A percentile compares a stretch with the other conserved stretches of the same genome.
These are phyloP conservation scores for Capricornis sumatraensis DNA, from an alignment of 2,113 vertebrate species.

Conservation along the genomic window DNA sequence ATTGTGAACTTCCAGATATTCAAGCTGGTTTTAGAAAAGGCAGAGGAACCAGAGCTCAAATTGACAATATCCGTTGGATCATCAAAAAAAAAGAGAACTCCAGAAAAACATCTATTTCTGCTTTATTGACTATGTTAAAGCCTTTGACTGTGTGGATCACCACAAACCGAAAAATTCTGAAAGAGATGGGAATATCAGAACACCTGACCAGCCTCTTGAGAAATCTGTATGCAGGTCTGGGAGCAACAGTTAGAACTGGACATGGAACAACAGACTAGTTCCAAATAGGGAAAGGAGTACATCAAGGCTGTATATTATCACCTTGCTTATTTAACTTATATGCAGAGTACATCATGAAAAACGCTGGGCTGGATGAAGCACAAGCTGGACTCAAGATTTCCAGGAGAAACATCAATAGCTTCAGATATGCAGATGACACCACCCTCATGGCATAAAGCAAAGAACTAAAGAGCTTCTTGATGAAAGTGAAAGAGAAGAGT, in stretches of 20 bases:
- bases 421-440: background rate
- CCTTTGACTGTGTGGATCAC: background rate
- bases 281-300: background rate
- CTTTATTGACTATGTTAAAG: background rate
- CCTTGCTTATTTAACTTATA: background rate
- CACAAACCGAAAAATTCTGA: background rate
- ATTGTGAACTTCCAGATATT: background rate
- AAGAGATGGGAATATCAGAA: background rate
- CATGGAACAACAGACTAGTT: background rate
- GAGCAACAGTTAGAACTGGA: background rate
- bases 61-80: background rate
- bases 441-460: background rate
- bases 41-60: background rate
- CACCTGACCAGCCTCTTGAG: background rate
- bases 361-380: background rate
- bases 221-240: background rate
- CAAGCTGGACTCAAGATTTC: background rate
- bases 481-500: background rate
- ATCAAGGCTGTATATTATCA: background rate
- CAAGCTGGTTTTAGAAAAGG: background rate
- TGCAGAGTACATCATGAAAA: background rate
- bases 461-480: background rate
- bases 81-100: background rate
- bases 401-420: background rate
- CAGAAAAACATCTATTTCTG: background rate